Conservation (phyloP, 2,797 vertebrate genomes). For the Chrosomus eos region DNA sequence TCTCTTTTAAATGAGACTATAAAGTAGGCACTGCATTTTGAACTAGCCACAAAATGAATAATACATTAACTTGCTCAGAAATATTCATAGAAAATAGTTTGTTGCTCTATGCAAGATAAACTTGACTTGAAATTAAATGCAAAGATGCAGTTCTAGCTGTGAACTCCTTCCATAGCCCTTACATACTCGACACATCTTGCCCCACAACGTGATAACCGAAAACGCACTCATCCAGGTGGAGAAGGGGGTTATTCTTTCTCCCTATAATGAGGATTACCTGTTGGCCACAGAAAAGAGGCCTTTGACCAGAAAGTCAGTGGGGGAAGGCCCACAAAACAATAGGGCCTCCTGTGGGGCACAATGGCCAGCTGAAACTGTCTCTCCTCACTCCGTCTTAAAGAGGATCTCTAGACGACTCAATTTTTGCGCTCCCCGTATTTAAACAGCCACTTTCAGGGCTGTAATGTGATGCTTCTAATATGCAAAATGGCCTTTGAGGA, state of each 20-base stretch:
- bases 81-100: conserved; percentile 35
- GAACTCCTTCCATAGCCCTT: not conserved
- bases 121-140: not conserved
- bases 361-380: conserved; percentile 12
- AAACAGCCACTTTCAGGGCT: conserved; percentile 19
- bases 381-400: not conserved
- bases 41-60: conserved; percentile 40
- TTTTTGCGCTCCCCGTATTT: not conserved
- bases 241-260: conserved; percentile 5
- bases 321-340: conserved; percentile 35
- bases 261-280: conserved; percentile 36
- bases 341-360: conserved; percentile 33
- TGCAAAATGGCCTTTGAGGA: conserved; percentile 15
- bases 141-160: not conserved
- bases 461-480: conserved; percentile 50
- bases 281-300: conserved; percentile 26
- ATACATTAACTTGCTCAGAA: conserved; percentile 13
- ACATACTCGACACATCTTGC: not conserved
- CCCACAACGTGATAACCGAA: not conserved
- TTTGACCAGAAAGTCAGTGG: conserved; percentile 24
- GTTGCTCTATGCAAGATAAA: not conserved
- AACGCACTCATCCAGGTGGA: not conserved
- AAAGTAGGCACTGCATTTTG: conserved; percentile 25
- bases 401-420: conserved; percentile 14
- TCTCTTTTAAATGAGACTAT: conserved; percentile 6